Evolutionary conservation across 2,113 vertebrate species (phyloP), one percentile per base, ranked within the genome.

Genomic region (Scopus umbretta): DNA sequence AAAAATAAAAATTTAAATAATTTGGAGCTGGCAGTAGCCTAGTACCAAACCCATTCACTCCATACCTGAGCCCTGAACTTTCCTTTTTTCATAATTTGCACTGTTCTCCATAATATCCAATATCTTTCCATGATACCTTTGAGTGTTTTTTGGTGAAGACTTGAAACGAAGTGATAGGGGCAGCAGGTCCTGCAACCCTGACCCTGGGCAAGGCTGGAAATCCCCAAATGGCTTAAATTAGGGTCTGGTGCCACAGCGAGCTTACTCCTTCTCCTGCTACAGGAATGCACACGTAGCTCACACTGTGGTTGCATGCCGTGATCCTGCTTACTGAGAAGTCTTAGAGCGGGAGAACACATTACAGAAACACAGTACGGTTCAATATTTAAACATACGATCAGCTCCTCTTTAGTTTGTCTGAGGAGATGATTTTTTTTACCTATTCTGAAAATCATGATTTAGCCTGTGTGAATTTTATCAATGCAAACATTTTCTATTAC

Each of bases 311-410:
- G 20, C 16, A 15, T 11, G 73, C 53, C 4, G 0, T 22, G 67
- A 29, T 63, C 40, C 67, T 22, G 67, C 82, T 66, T 66, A 20
- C 49, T 10, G 38, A 47, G 76, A 27, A 70, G 61, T 2, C 45
- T 34, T 5, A 0, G 71, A 16, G 49, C 80, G 29, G 27, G 11
- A 40, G 79, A 45, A 4, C 11, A 1, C 9, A 2, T 25, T 10
- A 5, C 26, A 11, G 0, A 11, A 23, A 6, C 21, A 2, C 55
- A 2, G 38, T 4, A 0, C 3, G 3, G 55, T 36, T 45, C 43
- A 3, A 50, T 38, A 23, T 42, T 89, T 38, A 21, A 68, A 7
- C 36, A 4, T 2, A 1, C 0, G 25, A 11, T 14, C 56, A 71
- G 56, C 50, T 53, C 56, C 23, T 36, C 5, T 47, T 67, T 4